Percentiles rank a stretch among this genome's conserved stretches.
Evolutionary conservation across 2,797 vertebrate genomes (phyloP).

Genomic region (Perodicticus potto): DNA sequence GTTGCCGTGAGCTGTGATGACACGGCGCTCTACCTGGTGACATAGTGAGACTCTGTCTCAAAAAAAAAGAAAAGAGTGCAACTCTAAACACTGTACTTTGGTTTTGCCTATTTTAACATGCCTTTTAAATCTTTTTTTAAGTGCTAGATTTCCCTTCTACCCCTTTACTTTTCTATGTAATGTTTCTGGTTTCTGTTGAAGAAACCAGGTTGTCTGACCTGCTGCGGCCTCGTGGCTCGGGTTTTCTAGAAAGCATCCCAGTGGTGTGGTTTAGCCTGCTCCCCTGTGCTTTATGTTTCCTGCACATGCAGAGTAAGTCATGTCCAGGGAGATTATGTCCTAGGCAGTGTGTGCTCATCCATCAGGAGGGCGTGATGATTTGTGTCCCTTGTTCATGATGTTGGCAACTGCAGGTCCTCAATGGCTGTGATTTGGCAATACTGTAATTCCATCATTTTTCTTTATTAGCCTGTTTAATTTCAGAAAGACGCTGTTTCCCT

Average conservation of each 20-base stretch:
- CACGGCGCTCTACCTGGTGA: too few species aligned
- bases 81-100: background rate
- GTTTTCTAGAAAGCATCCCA: background rate
- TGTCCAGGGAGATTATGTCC: background rate
- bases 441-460: background rate
- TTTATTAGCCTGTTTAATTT: too few species aligned
- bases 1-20: too few species aligned
- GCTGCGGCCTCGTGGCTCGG: fast-evolving
- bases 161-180: background rate
- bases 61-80: too few species aligned
- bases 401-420: fast-evolving
- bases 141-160: background rate
- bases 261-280: fast-evolving
- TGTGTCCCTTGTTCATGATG: too few species aligned
- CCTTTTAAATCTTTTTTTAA: background rate
- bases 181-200: too few species aligned
- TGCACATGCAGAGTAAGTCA: too few species aligned
- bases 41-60: too few species aligned
- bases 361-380: fast-evolving
- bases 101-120: background rate
- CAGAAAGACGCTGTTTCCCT: background rate
- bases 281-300: background rate
- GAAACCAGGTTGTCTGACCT: background rate
- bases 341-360: background rate
- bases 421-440: fast-evolving